A percentile compares a stretch with the other conserved stretches of the same genome.
phyloP scores from a whole-genome alignment of 2,888 invertebrate species.

The Plemyria rubiginata region DNA sequence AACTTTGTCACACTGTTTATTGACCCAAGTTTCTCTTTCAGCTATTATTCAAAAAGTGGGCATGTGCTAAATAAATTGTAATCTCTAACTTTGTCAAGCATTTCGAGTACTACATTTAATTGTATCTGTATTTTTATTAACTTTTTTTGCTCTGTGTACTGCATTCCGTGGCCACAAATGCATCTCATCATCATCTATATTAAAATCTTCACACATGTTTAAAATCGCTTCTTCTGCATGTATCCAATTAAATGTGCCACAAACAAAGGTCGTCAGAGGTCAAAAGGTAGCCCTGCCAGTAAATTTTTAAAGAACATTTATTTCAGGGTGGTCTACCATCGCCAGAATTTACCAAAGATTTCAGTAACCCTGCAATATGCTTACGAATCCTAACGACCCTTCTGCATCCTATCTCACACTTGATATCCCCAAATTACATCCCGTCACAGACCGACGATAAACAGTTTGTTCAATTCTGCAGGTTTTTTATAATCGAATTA shows the following conservation, averaged over 20 bases:
- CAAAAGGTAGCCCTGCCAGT: too few species aligned
- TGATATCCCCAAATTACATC: slow-evolving; percentile 39
- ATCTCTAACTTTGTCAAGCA: background rate
- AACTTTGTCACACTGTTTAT: slow-evolving; percentile 24
- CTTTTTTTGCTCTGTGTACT: too few species aligned
- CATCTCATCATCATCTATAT: too few species aligned
- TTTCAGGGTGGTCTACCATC: background rate
- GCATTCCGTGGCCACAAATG: too few species aligned
- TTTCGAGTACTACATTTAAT: too few species aligned
- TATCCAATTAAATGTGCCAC: too few species aligned
- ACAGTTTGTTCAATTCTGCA: slow-evolving; percentile 1
- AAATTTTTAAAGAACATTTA: background rate
- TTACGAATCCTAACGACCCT: slow-evolving; percentile 26
- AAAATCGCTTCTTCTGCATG: too few species aligned
- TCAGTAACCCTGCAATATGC: slow-evolving; percentile 17
- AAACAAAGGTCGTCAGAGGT: too few species aligned
- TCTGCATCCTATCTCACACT: slow-evolving; percentile 22
- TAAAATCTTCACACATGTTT: too few species aligned
- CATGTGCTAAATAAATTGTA: too few species aligned
- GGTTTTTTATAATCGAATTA: too few species aligned
- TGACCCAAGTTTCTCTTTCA: background rate
- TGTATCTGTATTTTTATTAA: too few species aligned
- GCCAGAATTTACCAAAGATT: background rate
- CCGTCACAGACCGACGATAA: slow-evolving; percentile 6
- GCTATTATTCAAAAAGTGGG: background rate